phyloP scores from a whole-genome alignment of 2,888 invertebrate species.

The Hemistola chrysoprasaria region DNA sequence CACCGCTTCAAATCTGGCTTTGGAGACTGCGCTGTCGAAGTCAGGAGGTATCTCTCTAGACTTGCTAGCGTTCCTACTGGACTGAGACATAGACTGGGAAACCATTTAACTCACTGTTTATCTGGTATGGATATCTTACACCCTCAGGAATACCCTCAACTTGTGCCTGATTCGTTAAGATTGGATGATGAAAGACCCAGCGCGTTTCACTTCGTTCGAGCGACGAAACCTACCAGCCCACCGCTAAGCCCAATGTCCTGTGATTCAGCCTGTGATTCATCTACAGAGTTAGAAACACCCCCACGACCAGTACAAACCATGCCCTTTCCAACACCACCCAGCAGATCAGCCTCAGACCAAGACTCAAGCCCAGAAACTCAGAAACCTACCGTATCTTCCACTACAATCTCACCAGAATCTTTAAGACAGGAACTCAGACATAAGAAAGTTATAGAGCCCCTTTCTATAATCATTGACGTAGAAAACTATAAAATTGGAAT shows the following conservation, averaged over 20 bases:
- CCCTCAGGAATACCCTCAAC: slow-evolving; percentile 72
- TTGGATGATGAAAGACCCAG: slow-evolving; percentile 71
- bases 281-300: slow-evolving; percentile 77
- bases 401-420: slow-evolving; percentile 74
- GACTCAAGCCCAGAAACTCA: slow-evolving; percentile 78
- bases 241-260: slow-evolving; percentile 88
- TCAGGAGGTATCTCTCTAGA: slow-evolving; percentile 86
- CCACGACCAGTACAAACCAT: slow-evolving; percentile 68
- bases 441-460: slow-evolving; percentile 69
- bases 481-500: slow-evolving; percentile 76
- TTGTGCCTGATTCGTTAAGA: slow-evolving; percentile 78
- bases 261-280: slow-evolving; percentile 85
- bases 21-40: slow-evolving; percentile 94
- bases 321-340: slow-evolving; percentile 83
- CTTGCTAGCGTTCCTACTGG: slow-evolving; percentile 84
- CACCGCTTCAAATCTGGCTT: slow-evolving; percentile 94
- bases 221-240: slow-evolving; percentile 82
- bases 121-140: slow-evolving; percentile 73
- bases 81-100: slow-evolving; percentile 84
- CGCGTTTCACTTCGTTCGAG: slow-evolving; percentile 68
- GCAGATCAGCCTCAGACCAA: slow-evolving; percentile 81
- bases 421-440: slow-evolving; percentile 59
- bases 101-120: slow-evolving; percentile 85
- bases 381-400: slow-evolving; percentile 78
- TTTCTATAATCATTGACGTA: slow-evolving; percentile 75